Base-by-base conservation (phyloP, 2,113 vertebrate species). In the Tachysurus fulvidraco region DNA sequence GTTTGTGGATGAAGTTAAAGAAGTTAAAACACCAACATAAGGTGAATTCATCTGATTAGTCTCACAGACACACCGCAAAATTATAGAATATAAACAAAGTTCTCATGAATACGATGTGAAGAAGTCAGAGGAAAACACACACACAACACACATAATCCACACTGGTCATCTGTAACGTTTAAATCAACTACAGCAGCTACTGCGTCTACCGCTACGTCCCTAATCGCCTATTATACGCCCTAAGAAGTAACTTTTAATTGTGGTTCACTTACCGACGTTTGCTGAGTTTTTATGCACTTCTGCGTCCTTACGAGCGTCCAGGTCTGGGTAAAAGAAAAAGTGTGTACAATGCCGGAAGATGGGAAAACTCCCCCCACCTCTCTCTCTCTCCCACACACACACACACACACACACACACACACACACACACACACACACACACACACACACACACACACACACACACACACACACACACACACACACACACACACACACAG, bases 331-430 rank as follows among this genome's bases (percentile, higher is more conserved):
- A 69, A 52, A 30, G 82, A 76, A 50, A 50, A 74, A 52, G 21
- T 23, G 44, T 54, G 81, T 54, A 81, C 81, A 86, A 79, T 83
- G 83, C 91, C 91, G 92, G 93, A 93, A 94, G 92, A 92, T 69
- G 30, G 78, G 85, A 83, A 90, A 92, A 91, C 89, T 92, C 91
- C 65, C 54, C 1, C 76, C 4, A 14, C 1, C 46, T 14, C 25
- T 16, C 74, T 25, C 73, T 25, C 74, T n/a, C 50, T 11, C 21
- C 0, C 10, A 14, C 46, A 14, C 73, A 5, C 46, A n/a, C n/a
- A 16, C 46, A n/a, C 21, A n/a, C 23, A n/a, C 7, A 10, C 44
- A 3, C 71, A 3, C 57, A 4, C 57, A 4, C 57, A 23, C 12
- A 9, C 52, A 2, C 23, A 17, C 46, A 57, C 36, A 36, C 36